Conservation (phyloP, 2,888 invertebrate genomes). For the Incurvaria masculella region DNA sequence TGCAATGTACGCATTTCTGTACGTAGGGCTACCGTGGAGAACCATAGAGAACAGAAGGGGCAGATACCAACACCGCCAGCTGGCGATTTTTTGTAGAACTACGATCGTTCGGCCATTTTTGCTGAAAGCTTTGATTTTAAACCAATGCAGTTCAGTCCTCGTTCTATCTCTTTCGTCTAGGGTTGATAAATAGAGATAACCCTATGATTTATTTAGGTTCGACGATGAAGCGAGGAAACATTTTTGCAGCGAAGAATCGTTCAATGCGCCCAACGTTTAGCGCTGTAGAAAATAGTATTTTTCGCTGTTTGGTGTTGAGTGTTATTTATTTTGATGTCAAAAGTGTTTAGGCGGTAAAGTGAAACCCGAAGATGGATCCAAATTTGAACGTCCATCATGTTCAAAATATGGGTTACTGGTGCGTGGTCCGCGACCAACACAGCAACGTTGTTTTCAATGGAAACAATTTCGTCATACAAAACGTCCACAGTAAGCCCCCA, state of each 20-base stretch:
- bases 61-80: no score
- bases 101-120: no score
- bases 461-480: slow-evolving; percentile 40
- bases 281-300: not conserved
- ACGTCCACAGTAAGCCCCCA: slow-evolving; percentile 38
- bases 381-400: not conserved
- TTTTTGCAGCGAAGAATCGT: not conserved
- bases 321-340: not conserved
- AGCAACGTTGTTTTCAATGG: slow-evolving; percentile 40
- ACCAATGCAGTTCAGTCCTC: not conserved
- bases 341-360: not conserved
- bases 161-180: not conserved
- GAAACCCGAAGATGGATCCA: slow-evolving; percentile 1
- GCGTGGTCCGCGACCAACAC: slow-evolving; percentile 45
- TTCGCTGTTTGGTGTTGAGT: not conserved
- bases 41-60: no score
- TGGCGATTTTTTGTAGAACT: no score
- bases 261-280: not conserved
- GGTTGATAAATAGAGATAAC: not conserved
- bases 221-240: not conserved
- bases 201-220: not conserved
- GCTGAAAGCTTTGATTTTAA: no score
- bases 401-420: slow-evolving; percentile 44
- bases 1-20: no score
- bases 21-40: no score